Evolutionary conservation across 1,140 invertebrate genomes (phyloP), one percentile per base, ranked within the genome.

Genomic region (Cotesia chilonis): DNA sequence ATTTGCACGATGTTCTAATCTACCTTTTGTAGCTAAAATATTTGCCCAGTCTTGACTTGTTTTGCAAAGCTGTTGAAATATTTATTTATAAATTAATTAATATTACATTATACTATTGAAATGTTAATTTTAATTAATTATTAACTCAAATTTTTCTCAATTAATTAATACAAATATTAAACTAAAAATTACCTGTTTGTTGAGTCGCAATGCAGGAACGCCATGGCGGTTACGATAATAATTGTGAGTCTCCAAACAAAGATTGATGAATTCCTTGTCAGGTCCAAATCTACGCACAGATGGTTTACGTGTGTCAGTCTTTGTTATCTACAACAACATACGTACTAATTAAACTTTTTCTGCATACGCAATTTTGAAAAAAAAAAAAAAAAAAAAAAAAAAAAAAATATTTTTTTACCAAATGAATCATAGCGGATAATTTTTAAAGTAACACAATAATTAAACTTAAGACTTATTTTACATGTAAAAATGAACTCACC

Each of bases 1-100:
- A 75, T 93, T 90, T 28, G 90, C 89, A 38, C 94, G 91, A 81
- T 97, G 95, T 74, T 93, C 88, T 76, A 96, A 88, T 65, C 85
- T 87, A 52, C 92, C 91, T 71, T 86, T 91, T 38, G 89, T 87
- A 1, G 92, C 92, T 28, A 96, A 80, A 67, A 90, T 87, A 72
- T 93, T 92, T 0, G 94, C 95, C 94, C 95, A 96, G 81, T 94
- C 92, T 85, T 95, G 92, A 77, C 94, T 90, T 76, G 91, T 91
- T 80, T 91, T 92, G 78, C 90, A 90, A 28, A 94, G 78, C 87
- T 91, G 76, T 54, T 6, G 3, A 55, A 59, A 51, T 69, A 71
- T 51, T 64, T 63, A n/a, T 38, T 59, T 47, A 5, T 10, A 17
- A 28, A 28, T 28, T 70, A 38, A 7, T 70, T 17, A 69, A 35